Base-by-base conservation (phyloP, 2,888 invertebrate genomes). In the Elysia crispata region DNA sequence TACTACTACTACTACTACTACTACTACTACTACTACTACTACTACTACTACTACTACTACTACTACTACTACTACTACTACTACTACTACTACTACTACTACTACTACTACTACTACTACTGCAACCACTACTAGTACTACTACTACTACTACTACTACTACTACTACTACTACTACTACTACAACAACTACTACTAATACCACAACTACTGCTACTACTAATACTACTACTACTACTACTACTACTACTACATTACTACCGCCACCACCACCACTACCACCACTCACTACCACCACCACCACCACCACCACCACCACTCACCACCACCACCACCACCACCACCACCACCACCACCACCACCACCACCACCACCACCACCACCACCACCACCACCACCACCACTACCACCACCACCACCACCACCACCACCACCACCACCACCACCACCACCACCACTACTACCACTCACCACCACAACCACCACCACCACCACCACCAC, bases 381-480 rank as follows among this genome's bases (percentile, higher is more conserved):
- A 54, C 13, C 13, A 18, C 54, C 13, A 54, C 13, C 18, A 15
- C 18, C 18, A 54, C 54, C 54, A 54, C 18, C 18, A 18, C 54
- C 13, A 54, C 18, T 25, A n/a, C 64, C 23, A 25, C 54, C 13
- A 13, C 18, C 13, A 15, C 54, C 54, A 15, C 15, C 15, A 15
- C 18, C n/a, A n/a, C n/a, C n/a, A n/a, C n/a, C n/a, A n/a, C n/a
- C n/a, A n/a, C n/a, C n/a, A n/a, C n/a, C n/a, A n/a, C n/a, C n/a
- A n/a, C n/a, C n/a, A 98, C 93, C 98, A 99, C 93, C 96, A 96
- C 87, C 99, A 99, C 93, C 99, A 97, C n/a, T n/a, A n/a, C n/a
- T n/a, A n/a, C n/a, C n/a, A n/a, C n/a, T n/a, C n/a, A n/a, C n/a
- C n/a, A n/a, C n/a, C n/a, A n/a, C n/a, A n/a, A n/a, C n/a, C n/a